Percentiles rank a stretch among this genome's conserved stretches.
Conservation (phyloP, 2,113 vertebrate species). For the Plotosus lineatus region DNA sequence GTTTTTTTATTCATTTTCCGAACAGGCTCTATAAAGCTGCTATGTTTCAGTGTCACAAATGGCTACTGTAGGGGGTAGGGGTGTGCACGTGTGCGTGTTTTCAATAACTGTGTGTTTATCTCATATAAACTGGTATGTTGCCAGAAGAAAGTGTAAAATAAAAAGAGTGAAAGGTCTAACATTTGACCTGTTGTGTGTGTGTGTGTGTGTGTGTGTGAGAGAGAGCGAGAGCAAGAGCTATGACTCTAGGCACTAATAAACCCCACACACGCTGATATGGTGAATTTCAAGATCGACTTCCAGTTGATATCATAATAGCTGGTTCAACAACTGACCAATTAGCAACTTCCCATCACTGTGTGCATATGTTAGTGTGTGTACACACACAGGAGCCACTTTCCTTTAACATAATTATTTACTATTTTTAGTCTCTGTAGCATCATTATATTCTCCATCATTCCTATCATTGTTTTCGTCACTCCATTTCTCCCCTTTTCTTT, state of each 20-base stretch:
- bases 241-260: too few species aligned
- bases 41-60: constrained; percentile 19
- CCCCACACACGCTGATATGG: neutral
- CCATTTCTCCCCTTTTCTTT: too few species aligned
- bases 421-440: too few species aligned
- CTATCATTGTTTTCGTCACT: too few species aligned
- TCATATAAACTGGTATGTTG: neutral
- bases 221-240: too few species aligned
- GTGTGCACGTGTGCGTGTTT: constrained; percentile 2
- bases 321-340: neutral
- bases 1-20: neutral
- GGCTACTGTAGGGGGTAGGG: neutral
- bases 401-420: too few species aligned
- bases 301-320: neutral
- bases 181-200: neutral
- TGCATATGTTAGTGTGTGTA: too few species aligned
- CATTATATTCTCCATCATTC: too few species aligned
- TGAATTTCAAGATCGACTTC: too few species aligned
- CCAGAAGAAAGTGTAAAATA: neutral
- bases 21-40: neutral
- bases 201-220: too few species aligned
- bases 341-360: neutral
- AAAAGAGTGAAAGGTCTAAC: neutral
- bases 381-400: neutral
- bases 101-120: neutral